Evolutionary conservation across 30 jellyfish, hydroid and myxozoan genomes (phyloP), one percentile per base, ranked within the genome.

Genomic region (Pseudorhiza aurosa): DNA sequence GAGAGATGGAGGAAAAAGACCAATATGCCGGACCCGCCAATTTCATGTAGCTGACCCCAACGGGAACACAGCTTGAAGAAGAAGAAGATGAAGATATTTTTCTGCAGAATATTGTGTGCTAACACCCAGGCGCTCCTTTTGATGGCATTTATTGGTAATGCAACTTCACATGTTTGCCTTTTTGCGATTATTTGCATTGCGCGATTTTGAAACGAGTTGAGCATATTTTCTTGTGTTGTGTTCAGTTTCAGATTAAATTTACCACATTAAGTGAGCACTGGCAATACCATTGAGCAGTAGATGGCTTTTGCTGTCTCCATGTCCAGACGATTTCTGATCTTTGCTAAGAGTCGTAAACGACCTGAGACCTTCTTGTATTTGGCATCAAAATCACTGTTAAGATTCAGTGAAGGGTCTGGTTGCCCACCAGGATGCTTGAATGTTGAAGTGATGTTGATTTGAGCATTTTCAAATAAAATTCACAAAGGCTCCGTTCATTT

Each of bases 381-480:
- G 85, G 75, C 67, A 56, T 64, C 92, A 65, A 81, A 65, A 51
- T 81, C 92, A 64, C 85, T 67, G 68, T 64, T 81, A 47, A 64
- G 85, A 42, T 81, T 81, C 68, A 65, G 44, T 59, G 92, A 64
- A 27, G 92, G 29, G 92, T 81, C 92, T 67, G 65, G 68, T 27
- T 58, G 83, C 77, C 46, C 92, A 65, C 85, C 92, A 18, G 65
- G 92, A 65, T 81, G 65, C 76, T 81, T 81, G 68, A 64, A 81
- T 81, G 85, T 81, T 22, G 76, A 29, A 50, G 85, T 81, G 77
- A 64, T 44, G 75, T 62, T 79, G 85, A 79, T 65, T 42, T 63
- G 73, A 79, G 75, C 91, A 60, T 65, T 53, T 58, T 37, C 77
- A 77, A 53, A 65, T 56, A 37, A 55, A 30, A 55, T 55, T 73